A percentile compares a stretch with the other conserved stretches of the same genome.
Conservation (phyloP, 2,888 invertebrate genomes). For the Hypena proboscidalis region DNA sequence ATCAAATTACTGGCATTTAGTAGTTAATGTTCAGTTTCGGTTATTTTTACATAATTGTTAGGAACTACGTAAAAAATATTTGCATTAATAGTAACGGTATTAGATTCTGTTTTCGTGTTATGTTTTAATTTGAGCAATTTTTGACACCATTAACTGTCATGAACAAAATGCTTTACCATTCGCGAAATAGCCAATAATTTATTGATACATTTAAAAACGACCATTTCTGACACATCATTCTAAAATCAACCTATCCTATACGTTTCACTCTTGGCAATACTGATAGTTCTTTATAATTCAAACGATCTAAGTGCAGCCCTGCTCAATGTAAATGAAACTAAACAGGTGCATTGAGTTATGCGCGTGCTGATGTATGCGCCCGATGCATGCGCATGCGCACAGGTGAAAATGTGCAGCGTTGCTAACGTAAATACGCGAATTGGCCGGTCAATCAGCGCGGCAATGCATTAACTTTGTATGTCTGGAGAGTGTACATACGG, state of each 20-base stretch:
- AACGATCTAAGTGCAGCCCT: conserved; percentile 34
- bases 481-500: conserved; percentile 45
- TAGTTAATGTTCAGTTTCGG: conserved; percentile 31
- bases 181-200: too few species aligned
- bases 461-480: conserved; percentile 35
- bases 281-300: too few species aligned
- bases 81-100: conserved; percentile 4
- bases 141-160: too few species aligned
- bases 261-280: too few species aligned
- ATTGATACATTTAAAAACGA: too few species aligned
- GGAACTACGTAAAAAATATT: conserved; percentile 3
- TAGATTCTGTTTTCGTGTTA: not conserved
- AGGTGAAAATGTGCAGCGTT: conserved; percentile 51
- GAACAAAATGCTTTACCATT: too few species aligned
- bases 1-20: conserved; percentile 42
- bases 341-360: conserved; percentile 48
- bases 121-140: too few species aligned
- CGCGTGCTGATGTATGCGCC: conserved; percentile 47
- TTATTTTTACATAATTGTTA: conserved; percentile 8
- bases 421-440: conserved; percentile 47
- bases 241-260: too few species aligned
- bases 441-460: conserved; percentile 45
- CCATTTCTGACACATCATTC: too few species aligned
- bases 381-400: conserved; percentile 40
- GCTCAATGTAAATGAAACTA: conserved; percentile 42